Conservation (phyloP, 1,140 invertebrate genomes). For the Ladona fulva region DNA sequence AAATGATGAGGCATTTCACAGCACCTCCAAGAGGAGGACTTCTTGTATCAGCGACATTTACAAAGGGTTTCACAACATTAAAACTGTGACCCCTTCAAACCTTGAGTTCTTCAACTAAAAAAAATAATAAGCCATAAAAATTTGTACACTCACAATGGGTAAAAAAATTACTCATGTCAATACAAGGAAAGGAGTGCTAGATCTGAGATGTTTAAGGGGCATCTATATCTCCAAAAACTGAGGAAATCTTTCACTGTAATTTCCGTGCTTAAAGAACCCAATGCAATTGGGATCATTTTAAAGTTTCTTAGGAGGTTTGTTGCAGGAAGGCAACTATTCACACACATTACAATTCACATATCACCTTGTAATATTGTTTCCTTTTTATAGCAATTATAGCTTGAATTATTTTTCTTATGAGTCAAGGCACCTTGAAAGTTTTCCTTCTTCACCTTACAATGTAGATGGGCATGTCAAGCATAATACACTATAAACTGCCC, state of each 20-base stretch:
- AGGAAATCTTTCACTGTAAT: neutral
- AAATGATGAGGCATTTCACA: slow-evolving; percentile 1
- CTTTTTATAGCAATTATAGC: neutral
- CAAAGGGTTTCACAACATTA: neutral
- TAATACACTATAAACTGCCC: neutral
- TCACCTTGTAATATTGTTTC: neutral
- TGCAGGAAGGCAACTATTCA: neutral
- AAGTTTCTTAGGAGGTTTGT: neutral
- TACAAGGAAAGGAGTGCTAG: neutral
- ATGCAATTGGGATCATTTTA: neutral
- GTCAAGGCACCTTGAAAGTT: slow-evolving; percentile 8
- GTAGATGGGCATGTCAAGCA: neutral
- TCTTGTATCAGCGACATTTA: neutral
- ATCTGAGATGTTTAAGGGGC: neutral
- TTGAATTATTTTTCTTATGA: slow-evolving; percentile 4
- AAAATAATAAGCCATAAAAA: slow-evolving; percentile 4
- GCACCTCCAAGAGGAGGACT: neutral
- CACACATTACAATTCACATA: neutral
- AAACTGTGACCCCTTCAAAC: neutral
- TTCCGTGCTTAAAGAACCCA: neutral
- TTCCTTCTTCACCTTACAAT: neutral
- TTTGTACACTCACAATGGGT: slow-evolving; percentile 1
- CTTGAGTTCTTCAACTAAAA: neutral
- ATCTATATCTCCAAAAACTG: slow-evolving; percentile 1
- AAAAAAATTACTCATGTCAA: neutral